A percentile compares a stretch with the other conserved stretches of the same genome.
phyloP scores from a whole-genome alignment of 2,888 invertebrate species.

The Steinernema carpocapsae region DNA sequence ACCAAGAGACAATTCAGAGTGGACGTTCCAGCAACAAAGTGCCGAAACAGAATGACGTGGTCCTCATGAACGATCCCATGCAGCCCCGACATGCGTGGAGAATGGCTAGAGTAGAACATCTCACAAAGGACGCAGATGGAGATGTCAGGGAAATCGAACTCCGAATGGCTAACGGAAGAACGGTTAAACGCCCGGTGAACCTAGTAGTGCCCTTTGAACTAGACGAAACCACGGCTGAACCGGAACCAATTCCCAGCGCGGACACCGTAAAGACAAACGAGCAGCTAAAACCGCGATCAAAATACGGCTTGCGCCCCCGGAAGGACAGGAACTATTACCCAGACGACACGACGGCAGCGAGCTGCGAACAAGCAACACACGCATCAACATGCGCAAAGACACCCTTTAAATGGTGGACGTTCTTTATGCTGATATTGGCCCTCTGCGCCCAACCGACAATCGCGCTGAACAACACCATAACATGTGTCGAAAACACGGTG shows the following conservation, averaged over 20 bases:
- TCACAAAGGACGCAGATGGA: background rate
- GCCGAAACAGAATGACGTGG: conserved; percentile 34
- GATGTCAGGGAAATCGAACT: conserved; percentile 39
- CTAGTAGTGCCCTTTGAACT: conserved; percentile 31
- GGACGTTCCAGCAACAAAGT: conserved; percentile 18
- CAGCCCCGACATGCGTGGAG: conserved; percentile 37
- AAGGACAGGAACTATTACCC: too few relatives aligned
- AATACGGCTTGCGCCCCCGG: too few relatives aligned
- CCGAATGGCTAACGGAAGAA: background rate
- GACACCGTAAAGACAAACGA: too few relatives aligned
- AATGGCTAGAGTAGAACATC: conserved; percentile 32
- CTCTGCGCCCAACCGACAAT: too few relatives aligned
- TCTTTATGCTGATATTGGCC: too few relatives aligned
- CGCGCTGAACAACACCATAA: background rate
- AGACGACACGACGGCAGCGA: too few relatives aligned
- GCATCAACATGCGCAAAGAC: too few relatives aligned
- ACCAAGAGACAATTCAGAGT: conserved; percentile 24
- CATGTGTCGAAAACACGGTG: background rate
- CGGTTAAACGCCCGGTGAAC: conserved; percentile 5
- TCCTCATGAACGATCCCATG: conserved; percentile 32
- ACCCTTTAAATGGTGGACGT: too few relatives aligned
- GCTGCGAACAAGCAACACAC: too few relatives aligned
- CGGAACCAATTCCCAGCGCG: too few relatives aligned
- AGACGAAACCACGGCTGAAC: background rate
- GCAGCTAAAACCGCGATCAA: too few relatives aligned